A percentile compares a stretch with the other conserved stretches of the same genome.
phyloP scores from a whole-genome alignment of 2,888 invertebrate genomes.

The Spilosoma lubricipeda region DNA sequence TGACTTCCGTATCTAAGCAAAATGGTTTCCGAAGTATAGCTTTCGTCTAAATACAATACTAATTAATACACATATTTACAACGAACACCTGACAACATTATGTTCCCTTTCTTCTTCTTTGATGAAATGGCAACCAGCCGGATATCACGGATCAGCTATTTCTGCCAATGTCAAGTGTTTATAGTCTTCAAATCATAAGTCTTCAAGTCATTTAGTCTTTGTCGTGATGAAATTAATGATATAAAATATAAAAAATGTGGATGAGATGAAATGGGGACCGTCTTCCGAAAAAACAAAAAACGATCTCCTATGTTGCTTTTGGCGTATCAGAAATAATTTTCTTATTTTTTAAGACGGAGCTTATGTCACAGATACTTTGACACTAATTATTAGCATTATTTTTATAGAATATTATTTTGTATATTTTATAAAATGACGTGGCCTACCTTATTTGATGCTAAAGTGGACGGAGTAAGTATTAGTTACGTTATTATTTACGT shows the following conservation, averaged over 20 bases:
- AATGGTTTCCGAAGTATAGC: not conserved
- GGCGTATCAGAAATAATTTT: not conserved
- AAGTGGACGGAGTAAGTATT: constrained; percentile 68
- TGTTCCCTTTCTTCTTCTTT: too few species aligned
- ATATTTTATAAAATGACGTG: constrained; percentile 67
- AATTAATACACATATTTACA: not conserved
- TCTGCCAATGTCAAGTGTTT: too few species aligned
- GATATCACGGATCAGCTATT: too few species aligned
- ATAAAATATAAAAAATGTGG: too few species aligned
- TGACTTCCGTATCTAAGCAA: too few species aligned
- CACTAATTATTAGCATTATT: not conserved
- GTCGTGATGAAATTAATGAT: too few species aligned
- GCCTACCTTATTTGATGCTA: constrained; percentile 71
- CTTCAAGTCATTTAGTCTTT: too few species aligned
- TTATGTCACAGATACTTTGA: not conserved
- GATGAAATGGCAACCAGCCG: too few species aligned
- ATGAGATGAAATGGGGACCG: too few species aligned
- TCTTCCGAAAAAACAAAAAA: too few species aligned
- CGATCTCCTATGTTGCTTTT: not conserved
- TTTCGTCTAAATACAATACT: not conserved
- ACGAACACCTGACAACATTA: not conserved
- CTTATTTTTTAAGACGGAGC: not conserved
- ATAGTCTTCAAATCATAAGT: too few species aligned
- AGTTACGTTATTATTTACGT: too few species aligned
- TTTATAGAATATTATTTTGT: not conserved